These are phyloP conservation scores for Zelostemma sp. DNA, from an alignment of 1,140 invertebrate species.

Conservation along the genomic window DNA sequence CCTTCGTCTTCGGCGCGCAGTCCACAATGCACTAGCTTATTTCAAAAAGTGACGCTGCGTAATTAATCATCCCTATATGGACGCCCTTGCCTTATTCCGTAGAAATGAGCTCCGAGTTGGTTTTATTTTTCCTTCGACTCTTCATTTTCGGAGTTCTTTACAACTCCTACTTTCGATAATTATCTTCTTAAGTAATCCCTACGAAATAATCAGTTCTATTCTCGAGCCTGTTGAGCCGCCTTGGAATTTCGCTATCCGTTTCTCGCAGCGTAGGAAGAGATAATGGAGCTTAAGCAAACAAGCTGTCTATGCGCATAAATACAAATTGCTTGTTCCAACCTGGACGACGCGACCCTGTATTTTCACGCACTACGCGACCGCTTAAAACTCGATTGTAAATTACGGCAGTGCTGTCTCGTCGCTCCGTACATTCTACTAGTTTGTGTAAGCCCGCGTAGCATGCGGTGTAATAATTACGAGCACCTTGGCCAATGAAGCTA, in stretches of 20 bases:
- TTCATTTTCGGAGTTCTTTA: conserved; percentile 4
- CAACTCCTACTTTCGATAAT: too few relatives aligned
- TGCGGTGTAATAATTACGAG: conserved; percentile 44
- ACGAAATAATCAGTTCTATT: too few relatives aligned
- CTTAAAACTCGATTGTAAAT: conserved; percentile 37
- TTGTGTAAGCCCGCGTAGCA: conserved; percentile 34
- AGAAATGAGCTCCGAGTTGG: conserved; percentile 26
- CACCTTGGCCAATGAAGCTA: conserved; percentile 39
- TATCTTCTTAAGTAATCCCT: too few relatives aligned
- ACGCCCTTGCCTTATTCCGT: conserved; percentile 17
- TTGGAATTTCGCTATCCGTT: conserved; percentile 38
- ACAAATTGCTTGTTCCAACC: conserved; percentile 30
- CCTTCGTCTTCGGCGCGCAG: neutral
- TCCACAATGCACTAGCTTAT: neutral
- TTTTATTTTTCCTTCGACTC: conserved; percentile 24
- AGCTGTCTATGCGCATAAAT: conserved; percentile 39
- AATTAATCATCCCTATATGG: conserved; percentile 34
- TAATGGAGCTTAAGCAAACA: conserved; percentile 37
- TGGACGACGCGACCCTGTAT: conserved; percentile 31
- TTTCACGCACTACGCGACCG: conserved; percentile 36
- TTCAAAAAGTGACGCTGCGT: neutral
- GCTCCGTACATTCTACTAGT: conserved; percentile 19
- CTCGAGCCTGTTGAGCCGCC: conserved; percentile 15
- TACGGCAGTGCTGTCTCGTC: conserved; percentile 21
- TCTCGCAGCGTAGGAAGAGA: conserved; percentile 17